Base-by-base conservation (phyloP, 92 coral and sea anemone species). In the Actinostola sp. region DNA sequence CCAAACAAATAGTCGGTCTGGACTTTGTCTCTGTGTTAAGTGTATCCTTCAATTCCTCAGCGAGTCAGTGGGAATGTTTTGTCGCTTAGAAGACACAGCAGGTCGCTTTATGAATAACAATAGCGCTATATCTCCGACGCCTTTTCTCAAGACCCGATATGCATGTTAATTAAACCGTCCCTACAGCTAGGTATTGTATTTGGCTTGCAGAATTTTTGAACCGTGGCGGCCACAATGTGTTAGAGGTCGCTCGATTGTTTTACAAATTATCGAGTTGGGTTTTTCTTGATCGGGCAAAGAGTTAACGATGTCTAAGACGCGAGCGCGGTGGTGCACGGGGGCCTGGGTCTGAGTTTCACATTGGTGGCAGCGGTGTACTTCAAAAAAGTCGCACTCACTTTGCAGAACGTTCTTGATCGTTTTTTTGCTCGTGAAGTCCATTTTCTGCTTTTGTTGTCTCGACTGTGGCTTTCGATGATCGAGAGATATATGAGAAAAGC, bases 21-120 rank as follows among this genome's bases (percentile, higher is more conserved):
- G 43, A 43, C 55, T 67, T 49, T 20, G 41, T 44, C n/a, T 26
- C 45, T 11, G 49, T 50, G 49, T 52, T 52, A 48, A 30, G 45
- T 15, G 41, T 50, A n/a, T 50, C 33, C 23, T 34, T 68, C 35
- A 68, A 42, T 27, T 66, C 54, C 28, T 39, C 46, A 50, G 74
- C 33, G 48, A 52, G 25, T 17, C 63, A 68, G 74, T 68, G 24
- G 74, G 74, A 33, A 68, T 68, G 74, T 68, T 68, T 68, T 68
- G 74, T 51, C 74, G 74, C n/a, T 68, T 31, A 51, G 58, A 68
- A 54, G 32, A 48, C 74, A 28, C 74, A 51, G 54, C 61, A 68
- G 45, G 58, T 42, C 11, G 61, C 60, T 31, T 25, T 68, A 68
- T 68, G 74, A 32, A 68, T 68, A 51, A 68, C 74, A 68, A 68